Evolutionary conservation across 2,888 invertebrate species (phyloP), one percentile per base, ranked within the genome.

Genomic region (Dryococelus australis): DNA sequence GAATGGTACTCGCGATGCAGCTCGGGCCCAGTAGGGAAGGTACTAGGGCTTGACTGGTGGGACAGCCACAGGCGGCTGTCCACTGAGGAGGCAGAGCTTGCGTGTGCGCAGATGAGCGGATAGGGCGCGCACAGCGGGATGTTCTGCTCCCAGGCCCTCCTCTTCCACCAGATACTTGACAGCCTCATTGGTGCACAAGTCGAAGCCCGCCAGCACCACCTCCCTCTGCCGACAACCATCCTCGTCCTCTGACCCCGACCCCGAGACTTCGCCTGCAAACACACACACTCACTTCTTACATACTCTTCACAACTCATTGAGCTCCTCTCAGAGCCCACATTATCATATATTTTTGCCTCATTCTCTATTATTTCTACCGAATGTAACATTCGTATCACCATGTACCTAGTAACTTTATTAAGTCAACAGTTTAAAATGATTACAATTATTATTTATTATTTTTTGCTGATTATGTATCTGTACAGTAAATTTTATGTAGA

Each of bases 101-200:
- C 87, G 88, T 12, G 79, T 27, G 26, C 86, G 20, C n/a, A 89
- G 78, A 81, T 89, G 88, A 16, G 85, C 80, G 84, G 84, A 84
- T 13, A 89, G 87, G 26, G 85, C 86, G 13, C 85, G 85, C 51
- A 89, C 89, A 0, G 87, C 85, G 27, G 89, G 88, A 81, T 88
- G 87, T 43, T 86, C 87, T 20, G 87, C 86, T 26, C 79, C 85
- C 86, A 89, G 85, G 1, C 86, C 81, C 47, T 89, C 88, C 47
- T 87, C 79, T 28, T 88, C 86, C 35, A 88, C 84, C 26, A 89
- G 88, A 84, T 86, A 89, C n/a, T 87, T 43, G 78, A 89, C 86
- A 20, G 88, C 87, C 80, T 89, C 89, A 28, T 87, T 84, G 83
- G 86, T 86, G 28, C 89, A 89, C 85, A 43, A 86, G 79, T 89